Evolutionary conservation across 1,140 invertebrate species (phyloP).

Genomic region (Drosophila auraria): DNA sequence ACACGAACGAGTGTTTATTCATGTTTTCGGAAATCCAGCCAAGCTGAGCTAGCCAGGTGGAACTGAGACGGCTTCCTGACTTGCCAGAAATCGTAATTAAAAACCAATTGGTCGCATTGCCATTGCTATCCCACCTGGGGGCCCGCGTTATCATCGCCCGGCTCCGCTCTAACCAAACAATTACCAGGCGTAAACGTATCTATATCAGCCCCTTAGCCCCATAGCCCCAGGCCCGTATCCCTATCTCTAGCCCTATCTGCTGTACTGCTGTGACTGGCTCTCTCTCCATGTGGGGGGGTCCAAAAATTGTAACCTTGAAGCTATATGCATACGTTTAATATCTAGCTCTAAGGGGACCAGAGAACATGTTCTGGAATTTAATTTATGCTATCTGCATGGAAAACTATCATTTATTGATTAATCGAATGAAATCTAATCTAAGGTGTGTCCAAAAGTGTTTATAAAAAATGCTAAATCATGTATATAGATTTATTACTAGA

Average conservation of each 20-base stretch:
- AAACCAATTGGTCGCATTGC: neutral
- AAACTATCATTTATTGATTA: neutral
- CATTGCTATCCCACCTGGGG: neutral
- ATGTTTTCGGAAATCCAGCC: neutral
- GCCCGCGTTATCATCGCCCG: conserved; percentile 19
- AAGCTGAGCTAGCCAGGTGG: neutral
- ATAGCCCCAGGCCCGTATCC: neutral
- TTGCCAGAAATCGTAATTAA: neutral
- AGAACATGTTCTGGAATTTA: neutral
- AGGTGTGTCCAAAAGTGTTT: conserved; percentile 1
- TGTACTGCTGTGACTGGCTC: neutral
- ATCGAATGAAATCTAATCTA: conserved; percentile 7
- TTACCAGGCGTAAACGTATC: conserved; percentile 30
- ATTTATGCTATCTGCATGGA: neutral
- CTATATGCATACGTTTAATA: neutral
- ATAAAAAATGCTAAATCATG: neutral
- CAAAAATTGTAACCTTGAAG: neutral
- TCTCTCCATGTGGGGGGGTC: conserved; percentile 3
- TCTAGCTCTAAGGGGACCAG: neutral
- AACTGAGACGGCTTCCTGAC: neutral
- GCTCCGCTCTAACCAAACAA: conserved; percentile 23
- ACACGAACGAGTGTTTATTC: neutral
- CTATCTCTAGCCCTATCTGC: conserved; percentile 23
- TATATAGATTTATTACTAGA: neutral
- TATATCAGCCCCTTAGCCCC: conserved; percentile 13